Evolutionary conservation across 2,113 vertebrate genomes (phyloP), one percentile per base, ranked within the genome.

Genomic region (Monopterus albus): DNA sequence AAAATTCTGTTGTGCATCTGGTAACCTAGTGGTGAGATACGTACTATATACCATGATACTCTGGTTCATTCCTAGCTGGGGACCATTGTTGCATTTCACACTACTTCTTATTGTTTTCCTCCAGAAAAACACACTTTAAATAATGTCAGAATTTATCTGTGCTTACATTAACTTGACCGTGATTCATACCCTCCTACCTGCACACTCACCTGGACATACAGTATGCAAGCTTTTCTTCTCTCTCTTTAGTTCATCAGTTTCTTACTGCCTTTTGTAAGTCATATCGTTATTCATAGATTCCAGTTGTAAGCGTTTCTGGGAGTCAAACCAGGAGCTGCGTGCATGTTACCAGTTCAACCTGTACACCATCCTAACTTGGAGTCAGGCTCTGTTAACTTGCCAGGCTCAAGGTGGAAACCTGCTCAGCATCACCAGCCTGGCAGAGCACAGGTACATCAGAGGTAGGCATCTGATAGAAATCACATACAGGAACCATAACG

Each of bases 271-370:
- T 14, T 65, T 43, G 23, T 40, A 52, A 40, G 36, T 20, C 1
- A 1, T 57, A 20, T 6, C 6, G 75, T 64, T 14, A 7, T 50
- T 69, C 25, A 12, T 20, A 95, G 94, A 91, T 38, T 81, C 79
- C 1, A 90, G 86, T 49, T 98, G 96, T 18, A 92, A 93, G 0
- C 20, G 47, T 5, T 87, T 96, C 63, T 99, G 97, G 97, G 90
- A 96, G 82, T 93, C 92, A 43, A 94, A 93, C 79, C 79, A 85
- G 1, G 76, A 85, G 36, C 92, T 94, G 1, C 76, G 53, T 0
- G 42, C 94, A 3, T 99, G 96, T 73, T 99, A 98, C 87, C 96
- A 98, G 86, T 95, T 98, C 88, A 98, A 97, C 88, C 70, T 96
- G 12, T 87, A 87, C 7, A 96, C 96, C 10, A 85, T 93, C 47